Evolutionary conservation across 2,113 vertebrate species (phyloP).

Genomic region (Leuciscus idus): DNA sequence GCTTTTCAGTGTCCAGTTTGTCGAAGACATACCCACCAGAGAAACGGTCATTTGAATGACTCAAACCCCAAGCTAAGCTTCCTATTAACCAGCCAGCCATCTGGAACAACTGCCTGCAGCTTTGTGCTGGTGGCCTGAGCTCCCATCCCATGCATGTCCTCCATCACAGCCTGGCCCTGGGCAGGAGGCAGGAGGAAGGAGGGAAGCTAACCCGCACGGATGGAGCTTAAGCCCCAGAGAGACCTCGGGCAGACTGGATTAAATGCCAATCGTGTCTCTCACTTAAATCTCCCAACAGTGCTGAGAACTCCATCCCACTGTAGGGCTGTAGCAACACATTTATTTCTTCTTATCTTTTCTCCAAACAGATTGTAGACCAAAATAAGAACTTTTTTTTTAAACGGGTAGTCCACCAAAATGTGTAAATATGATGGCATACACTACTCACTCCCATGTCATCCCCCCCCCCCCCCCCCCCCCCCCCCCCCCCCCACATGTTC

Average conservation of each 20-base stretch:
- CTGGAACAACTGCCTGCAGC: conserved; percentile 25
- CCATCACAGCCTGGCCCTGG: conserved; percentile 5
- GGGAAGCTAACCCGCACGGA: conserved; percentile 6
- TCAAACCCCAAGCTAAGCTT: conserved; percentile 47
- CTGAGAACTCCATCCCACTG: conserved; percentile 28
- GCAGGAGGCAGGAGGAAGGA: background rate
- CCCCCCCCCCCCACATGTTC: too few species aligned
- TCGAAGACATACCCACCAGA: background rate
- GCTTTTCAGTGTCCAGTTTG: conserved; percentile 17
- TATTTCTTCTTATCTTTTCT: conserved; percentile 18
- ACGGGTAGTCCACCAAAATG: background rate
- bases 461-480: too few species aligned
- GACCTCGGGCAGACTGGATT: conserved; percentile 44
- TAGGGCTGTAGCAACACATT: conserved; percentile 4
- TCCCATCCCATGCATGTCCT: conserved; percentile 12
- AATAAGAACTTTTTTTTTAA: conserved; percentile 19
- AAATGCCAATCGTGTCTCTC: conserved; percentile 51
- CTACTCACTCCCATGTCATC: background rate
- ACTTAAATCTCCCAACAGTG: conserved; percentile 44
- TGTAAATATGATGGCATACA: background rate
- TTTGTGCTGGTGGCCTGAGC: conserved; percentile 20
- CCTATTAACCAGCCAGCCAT: conserved; percentile 37
- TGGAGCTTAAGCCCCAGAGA: conserved; percentile 35
- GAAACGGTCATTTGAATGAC: conserved; percentile 18
- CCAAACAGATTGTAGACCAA: conserved; percentile 13